A percentile compares a stretch with the other conserved stretches of the same genome.
These are phyloP conservation scores for Cephus spinipes DNA, from an alignment of 2,888 invertebrate species.

Conservation along the genomic window DNA sequence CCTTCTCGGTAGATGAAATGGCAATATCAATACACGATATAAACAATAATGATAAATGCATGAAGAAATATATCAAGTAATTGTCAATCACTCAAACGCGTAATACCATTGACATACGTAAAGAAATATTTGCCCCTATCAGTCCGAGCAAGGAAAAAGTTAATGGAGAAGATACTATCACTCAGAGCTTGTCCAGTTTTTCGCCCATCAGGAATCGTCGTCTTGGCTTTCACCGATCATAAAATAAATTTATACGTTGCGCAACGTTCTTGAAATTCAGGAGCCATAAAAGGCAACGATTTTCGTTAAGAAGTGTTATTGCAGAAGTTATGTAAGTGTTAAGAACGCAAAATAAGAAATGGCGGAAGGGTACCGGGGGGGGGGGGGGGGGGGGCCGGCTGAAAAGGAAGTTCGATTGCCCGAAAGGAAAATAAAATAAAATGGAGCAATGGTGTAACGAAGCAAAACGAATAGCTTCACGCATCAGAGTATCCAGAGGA, in stretches of 20 bases:
- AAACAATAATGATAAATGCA: too few relatives aligned
- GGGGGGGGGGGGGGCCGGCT: too few relatives aligned
- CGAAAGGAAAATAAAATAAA: conserved; percentile 6
- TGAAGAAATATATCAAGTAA: not conserved
- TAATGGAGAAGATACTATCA: not conserved
- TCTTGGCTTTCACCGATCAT: not conserved
- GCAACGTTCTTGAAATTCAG: not conserved
- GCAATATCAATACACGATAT: too few relatives aligned
- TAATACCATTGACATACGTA: too few relatives aligned
- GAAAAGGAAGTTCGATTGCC: not conserved
- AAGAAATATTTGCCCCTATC: not conserved
- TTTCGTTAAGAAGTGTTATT: not conserved
- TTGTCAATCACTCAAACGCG: not conserved
- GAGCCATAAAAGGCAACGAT: conserved; percentile 9
- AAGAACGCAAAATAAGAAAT: not conserved
- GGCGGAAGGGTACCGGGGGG: not conserved
- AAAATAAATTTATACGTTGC: not conserved
- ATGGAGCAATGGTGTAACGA: conserved; percentile 4
- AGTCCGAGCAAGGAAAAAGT: not conserved
- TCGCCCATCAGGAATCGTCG: not conserved
- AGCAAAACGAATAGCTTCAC: not conserved
- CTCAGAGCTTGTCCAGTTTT: not conserved
- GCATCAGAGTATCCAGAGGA: not conserved
- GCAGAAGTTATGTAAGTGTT: not conserved
- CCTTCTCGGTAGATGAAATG: too few relatives aligned